Percentiles rank a stretch among this genome's conserved stretches.
Conservation (phyloP, 1,140 invertebrate species). For the Neuroterus valhalla region DNA sequence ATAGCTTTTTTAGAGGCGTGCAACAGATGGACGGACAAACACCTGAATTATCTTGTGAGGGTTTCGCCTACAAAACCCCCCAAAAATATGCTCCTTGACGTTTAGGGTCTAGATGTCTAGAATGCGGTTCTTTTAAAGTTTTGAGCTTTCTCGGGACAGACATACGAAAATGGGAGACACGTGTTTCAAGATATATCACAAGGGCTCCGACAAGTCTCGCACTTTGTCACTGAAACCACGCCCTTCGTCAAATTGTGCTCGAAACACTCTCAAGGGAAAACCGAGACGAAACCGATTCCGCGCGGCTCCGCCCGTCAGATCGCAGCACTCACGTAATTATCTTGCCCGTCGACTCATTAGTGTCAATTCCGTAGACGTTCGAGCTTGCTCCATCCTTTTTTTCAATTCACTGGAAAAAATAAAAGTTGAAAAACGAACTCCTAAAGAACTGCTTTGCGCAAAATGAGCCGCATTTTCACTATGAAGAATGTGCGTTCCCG, state of each 20-base stretch:
- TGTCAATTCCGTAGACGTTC: constrained; percentile 3
- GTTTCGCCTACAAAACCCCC: too few species aligned
- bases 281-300: constrained; percentile 5
- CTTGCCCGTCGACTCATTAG: constrained; percentile 28
- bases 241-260: constrained; percentile 47
- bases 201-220: constrained; percentile 39
- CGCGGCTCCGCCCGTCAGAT: constrained; percentile 35
- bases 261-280: not conserved
- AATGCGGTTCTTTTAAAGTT: constrained; percentile 30
- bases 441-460: not conserved
- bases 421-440: not conserved
- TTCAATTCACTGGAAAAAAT: not conserved
- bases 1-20: too few species aligned
- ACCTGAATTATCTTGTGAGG: too few species aligned
- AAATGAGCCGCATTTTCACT: not conserved
- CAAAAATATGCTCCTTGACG: not conserved
- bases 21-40: too few species aligned
- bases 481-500: not conserved
- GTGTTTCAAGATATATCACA: constrained; percentile 58
- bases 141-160: constrained; percentile 25
- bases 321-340: constrained; percentile 39
- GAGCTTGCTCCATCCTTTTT: not conserved
- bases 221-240: constrained; percentile 61
- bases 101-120: not conserved
- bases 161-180: constrained; percentile 53